These are phyloP conservation scores for Columba livia DNA, from an alignment of 2,113 vertebrate species.

Conservation along the genomic window DNA sequence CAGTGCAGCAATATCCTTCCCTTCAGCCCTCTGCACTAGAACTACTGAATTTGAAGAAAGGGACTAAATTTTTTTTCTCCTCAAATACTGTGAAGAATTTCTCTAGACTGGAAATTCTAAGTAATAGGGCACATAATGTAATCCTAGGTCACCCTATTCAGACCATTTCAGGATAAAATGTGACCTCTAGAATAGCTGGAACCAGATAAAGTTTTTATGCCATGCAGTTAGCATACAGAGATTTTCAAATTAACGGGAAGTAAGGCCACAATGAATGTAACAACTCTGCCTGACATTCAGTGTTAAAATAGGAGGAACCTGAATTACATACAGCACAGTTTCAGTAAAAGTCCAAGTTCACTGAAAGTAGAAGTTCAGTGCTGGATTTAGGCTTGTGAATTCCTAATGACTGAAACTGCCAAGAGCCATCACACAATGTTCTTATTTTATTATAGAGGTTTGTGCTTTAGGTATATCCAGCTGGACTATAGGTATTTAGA, in stretches of 20 bases:
- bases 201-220: not conserved
- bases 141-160: not conserved
- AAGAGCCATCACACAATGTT: not conserved
- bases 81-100: not conserved
- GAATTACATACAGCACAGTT: not conserved
- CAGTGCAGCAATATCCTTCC: not conserved
- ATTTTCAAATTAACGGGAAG: not conserved
- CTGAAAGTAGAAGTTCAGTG: not conserved
- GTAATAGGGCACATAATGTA: not conserved
- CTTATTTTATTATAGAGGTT: not conserved
- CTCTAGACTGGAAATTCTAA: not conserved
- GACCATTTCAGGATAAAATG: not conserved
- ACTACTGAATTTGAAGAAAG: not conserved
- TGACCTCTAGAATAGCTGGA: not conserved
- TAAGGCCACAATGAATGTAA: not conserved
- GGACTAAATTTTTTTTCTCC: not conserved
- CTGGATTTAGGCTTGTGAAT: not conserved
- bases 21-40: not conserved
- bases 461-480: not conserved
- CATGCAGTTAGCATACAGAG: rapidly evolving
- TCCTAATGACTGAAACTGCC: not conserved
- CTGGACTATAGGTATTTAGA: not conserved
- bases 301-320: not conserved
- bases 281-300: not conserved
- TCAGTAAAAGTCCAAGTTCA: not conserved